Evolutionary conservation across 1,140 invertebrate genomes (phyloP), one percentile per base, ranked within the genome.

Genomic region (Dendrolimus kikuchii): DNA sequence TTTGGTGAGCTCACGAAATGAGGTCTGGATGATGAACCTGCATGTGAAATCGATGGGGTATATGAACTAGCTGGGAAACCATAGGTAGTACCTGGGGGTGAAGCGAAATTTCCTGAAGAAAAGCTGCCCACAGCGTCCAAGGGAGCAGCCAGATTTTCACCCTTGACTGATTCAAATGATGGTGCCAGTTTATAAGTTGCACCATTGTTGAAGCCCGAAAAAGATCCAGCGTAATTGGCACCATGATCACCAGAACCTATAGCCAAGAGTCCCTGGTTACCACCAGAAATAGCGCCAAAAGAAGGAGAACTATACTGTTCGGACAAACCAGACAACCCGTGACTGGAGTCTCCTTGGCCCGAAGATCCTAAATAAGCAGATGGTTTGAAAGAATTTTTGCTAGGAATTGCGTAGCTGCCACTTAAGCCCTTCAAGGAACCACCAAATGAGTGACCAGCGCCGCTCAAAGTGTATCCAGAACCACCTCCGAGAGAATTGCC

Each of bases 341-440:
- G 74, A 45, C 65, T 68, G 37, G 66, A 52, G n/a, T 84, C 81
- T 50, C 72, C 60, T 57, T 74, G 77, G 9, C 72, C 55, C 5
- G 79, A 76, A 47, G 83, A 60, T 38, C 83, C 83, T 53, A 86
- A 59, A 62, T 66, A 86, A 40, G 77, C 68, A 9, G 82, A 86
- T 40, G 82, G 82, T 46, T 84, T 86, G 51, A 86, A 86, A 23
- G 75, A 69, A 49, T 65, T 59, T 66, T 86, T 84, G 5, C 73
- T 67, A 39, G 76, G 72, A n/a, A 61, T 62, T 51, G 59, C 52
- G 47, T 78, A 78, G 45, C 67, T 54, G 36, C 54, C 62, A 37
- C 65, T 53, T 7, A 75, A 60, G 41, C 61, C 58, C 51, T 81
- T 83, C 38, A 75, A 64, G 49, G 71, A 60, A 49, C 69, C 74